These are phyloP conservation scores for Bombycilla garrulus DNA, from an alignment of 2,113 vertebrate genomes.

Conservation along the genomic window DNA sequence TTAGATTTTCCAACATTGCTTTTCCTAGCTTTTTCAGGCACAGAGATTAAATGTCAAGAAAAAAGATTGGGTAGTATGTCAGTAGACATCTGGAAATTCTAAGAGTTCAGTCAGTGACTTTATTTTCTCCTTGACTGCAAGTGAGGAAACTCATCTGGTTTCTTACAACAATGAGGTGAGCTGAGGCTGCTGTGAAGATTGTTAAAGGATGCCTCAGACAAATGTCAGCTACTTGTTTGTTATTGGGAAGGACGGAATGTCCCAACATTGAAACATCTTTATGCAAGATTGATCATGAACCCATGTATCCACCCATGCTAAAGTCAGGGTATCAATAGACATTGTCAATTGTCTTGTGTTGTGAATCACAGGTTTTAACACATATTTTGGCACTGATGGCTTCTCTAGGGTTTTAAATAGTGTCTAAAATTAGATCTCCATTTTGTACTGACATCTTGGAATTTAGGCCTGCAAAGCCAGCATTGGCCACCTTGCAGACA, in stretches of 20 bases:
- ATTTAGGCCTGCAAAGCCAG: not conserved
- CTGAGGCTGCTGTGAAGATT: not conserved
- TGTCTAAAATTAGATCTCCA: not conserved
- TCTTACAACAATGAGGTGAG: not conserved
- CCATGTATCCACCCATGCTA: not conserved
- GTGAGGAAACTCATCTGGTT: not conserved
- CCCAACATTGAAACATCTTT: not conserved
- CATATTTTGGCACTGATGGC: not conserved
- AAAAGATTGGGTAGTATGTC: not conserved
- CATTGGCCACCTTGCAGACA: not conserved
- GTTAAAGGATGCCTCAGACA: not conserved
- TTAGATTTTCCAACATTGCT: not conserved
- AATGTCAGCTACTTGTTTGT: not conserved
- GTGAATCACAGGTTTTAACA: not conserved
- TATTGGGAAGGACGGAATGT: not conserved
- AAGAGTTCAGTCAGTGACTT: not conserved
- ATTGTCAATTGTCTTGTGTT: not conserved
- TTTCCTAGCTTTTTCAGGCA: not conserved
- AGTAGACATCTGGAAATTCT: not conserved
- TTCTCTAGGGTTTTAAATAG: not conserved
- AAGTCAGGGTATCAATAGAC: not conserved
- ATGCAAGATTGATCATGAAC: not conserved
- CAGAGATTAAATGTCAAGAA: not conserved
- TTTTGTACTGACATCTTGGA: not conserved
- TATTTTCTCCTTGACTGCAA: not conserved